These are phyloP conservation scores for Reticulitermes lucifugus DNA, from an alignment of 2,888 invertebrate species.

Conservation along the genomic window DNA sequence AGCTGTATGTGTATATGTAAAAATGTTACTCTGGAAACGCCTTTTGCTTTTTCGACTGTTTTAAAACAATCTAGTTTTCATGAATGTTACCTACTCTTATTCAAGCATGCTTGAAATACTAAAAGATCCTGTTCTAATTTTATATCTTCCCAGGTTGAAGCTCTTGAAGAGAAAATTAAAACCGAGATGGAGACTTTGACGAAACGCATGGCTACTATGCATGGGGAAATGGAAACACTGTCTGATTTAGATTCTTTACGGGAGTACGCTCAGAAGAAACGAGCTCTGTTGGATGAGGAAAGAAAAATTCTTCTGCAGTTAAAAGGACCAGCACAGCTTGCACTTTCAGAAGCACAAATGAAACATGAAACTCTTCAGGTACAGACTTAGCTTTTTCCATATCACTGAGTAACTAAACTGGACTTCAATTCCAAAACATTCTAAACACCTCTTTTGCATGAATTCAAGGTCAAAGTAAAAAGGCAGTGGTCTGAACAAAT, in stretches of 20 bases:
- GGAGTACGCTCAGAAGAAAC: constrained; percentile 69
- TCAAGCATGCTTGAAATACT: not conserved
- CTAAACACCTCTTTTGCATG: too few species aligned
- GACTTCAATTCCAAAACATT: too few species aligned
- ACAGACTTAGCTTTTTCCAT: constrained; percentile 29
- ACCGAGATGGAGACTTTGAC: constrained; percentile 66
- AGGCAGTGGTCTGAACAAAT: too few species aligned
- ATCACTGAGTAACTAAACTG: not conserved
- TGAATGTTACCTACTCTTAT: too few species aligned
- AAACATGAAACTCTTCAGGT: constrained; percentile 69
- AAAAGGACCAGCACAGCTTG: constrained; percentile 55
- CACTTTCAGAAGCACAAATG: constrained; percentile 64
- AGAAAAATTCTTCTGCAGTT: constrained; percentile 62
- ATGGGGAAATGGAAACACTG: constrained; percentile 71
- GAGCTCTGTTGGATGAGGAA: constrained; percentile 67
- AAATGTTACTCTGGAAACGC: too few species aligned
- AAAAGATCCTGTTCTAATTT: not conserved
- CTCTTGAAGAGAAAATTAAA: constrained; percentile 75
- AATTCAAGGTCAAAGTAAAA: too few species aligned
- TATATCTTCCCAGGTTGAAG: constrained; percentile 67
- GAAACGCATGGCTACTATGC: constrained; percentile 67
- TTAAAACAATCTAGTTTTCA: too few species aligned
- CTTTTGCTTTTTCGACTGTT: too few species aligned
- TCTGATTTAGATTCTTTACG: constrained; percentile 72
- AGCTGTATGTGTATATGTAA: too few species aligned